Conservation (phyloP, 2,888 invertebrate species). For the Drosophila testacea region DNA sequence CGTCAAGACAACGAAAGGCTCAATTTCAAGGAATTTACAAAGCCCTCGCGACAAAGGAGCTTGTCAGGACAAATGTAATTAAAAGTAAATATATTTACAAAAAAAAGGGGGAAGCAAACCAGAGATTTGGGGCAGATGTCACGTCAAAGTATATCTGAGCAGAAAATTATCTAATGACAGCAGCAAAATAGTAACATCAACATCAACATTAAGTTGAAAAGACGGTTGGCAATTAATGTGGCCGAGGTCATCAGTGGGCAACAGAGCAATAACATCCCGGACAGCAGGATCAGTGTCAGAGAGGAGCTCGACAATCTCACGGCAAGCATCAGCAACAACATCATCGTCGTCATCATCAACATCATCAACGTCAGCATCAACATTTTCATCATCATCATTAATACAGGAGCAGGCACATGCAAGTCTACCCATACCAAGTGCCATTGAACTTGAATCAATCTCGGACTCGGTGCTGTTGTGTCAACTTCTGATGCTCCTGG, state of each 20-base stretch:
- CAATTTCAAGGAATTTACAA: slow-evolving; percentile 20
- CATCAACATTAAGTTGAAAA: slow-evolving; percentile 6
- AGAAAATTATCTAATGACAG: slow-evolving; percentile 19
- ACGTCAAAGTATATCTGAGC: background rate
- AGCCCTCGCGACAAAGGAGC: background rate
- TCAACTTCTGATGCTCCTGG: slow-evolving; percentile 46
- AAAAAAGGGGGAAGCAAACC: background rate
- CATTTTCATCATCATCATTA: background rate
- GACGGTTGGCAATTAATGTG: slow-evolving; percentile 43
- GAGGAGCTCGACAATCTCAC: background rate
- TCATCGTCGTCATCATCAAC: background rate
- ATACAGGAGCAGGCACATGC: slow-evolving; percentile 4
- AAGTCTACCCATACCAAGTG: slow-evolving; percentile 18
- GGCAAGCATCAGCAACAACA: background rate
- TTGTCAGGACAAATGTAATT: slow-evolving; percentile 11
- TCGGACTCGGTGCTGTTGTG: slow-evolving; percentile 44
- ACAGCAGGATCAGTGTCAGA: slow-evolving; percentile 19
- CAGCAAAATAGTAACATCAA: background rate
- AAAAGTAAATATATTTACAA: slow-evolving; percentile 23
- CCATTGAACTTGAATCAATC: slow-evolving; percentile 44
- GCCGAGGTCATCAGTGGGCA: slow-evolving; percentile 33
- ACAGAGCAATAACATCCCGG: slow-evolving; percentile 27
- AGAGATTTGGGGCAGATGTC: slow-evolving; percentile 7
- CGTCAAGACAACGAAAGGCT: slow-evolving; percentile 25
- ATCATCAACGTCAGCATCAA: background rate